A percentile compares a stretch with the other conserved stretches of the same genome.
Conservation (phyloP, 2,113 vertebrate genomes). For the Aptenodytes patagonicus region DNA sequence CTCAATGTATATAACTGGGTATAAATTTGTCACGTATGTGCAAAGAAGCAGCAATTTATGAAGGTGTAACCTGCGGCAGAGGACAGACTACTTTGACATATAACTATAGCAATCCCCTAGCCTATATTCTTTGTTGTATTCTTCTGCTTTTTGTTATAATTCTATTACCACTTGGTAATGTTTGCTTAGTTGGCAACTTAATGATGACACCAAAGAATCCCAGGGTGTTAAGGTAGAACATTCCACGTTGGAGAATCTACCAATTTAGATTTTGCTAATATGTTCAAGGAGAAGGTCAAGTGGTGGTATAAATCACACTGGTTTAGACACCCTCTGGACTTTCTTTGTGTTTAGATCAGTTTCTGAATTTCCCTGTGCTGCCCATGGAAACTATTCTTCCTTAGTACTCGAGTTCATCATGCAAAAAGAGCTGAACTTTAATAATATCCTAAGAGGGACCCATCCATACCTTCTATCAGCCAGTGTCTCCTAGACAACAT, state of each 20-base stretch:
- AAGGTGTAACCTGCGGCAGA: neutral
- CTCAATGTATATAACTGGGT: neutral
- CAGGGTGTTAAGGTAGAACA: neutral
- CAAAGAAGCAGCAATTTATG: neutral
- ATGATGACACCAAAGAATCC: neutral
- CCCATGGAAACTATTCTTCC: neutral
- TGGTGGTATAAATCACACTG: neutral
- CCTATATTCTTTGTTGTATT: neutral
- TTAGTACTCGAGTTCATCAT: neutral
- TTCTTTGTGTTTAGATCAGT: neutral
- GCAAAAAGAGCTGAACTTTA: neutral
- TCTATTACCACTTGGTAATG: neutral
- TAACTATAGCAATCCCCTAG: neutral
- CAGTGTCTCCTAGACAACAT: neutral
- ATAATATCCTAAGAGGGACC: neutral
- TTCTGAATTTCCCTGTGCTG: slow-evolving; percentile 6
- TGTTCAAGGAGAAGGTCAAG: neutral
- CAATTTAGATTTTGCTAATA: neutral
- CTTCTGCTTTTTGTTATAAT: neutral
- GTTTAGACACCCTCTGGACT: neutral
- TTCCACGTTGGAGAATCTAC: neutral
- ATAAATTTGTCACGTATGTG: neutral
- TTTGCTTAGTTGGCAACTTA: neutral
- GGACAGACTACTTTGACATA: neutral
- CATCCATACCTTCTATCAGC: neutral